Evolutionary conservation across 2,888 invertebrate species (phyloP), one percentile per base, ranked within the genome.

Genomic region (Diplolepis rosae): DNA sequence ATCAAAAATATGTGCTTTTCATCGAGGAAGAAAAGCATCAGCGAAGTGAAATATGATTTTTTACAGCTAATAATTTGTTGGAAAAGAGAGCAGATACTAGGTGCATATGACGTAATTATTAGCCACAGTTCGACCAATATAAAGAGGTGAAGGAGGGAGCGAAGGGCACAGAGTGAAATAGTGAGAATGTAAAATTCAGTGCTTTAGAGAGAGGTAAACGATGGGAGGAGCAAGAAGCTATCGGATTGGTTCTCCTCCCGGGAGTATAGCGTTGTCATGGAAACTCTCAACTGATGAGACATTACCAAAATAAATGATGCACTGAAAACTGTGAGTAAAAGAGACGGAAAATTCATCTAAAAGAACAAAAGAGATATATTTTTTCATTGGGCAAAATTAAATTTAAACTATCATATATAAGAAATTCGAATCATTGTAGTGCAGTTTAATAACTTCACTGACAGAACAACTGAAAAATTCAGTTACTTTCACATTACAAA

Each of bases 201-300:
- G 39, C 27, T 35, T 65, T 71, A 70, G 69, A 66, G 73, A 70
- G 74, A 77, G 75, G 56, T 67, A 70, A 70, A 71, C 75, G 79
- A 79, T 83, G 82, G 84, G 85, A 84, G 85, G 83, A 83, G 80
- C 82, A 72, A 78, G 75, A 74, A 79, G 77, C 56, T 74, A 77
- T 65, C 79, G 79, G 81, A 85, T 86, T 86, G 85, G 85, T 82
- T 77, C 80, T 79, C 74, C 80, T 79, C 79, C 70, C 76, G 35
- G 72, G 80, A 78, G 85, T 79, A 84, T 81, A 83, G 81, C 81
- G 85, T 86, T 83, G 81, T 84, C 85, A 85, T 86, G 84, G 85
- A 79, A 82, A 84, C 85, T 76, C 68, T 72, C 71, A 56, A 65
- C 68, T 66, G 48, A 54, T 72, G 48, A 70, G 68, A 71, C 67